A percentile compares a stretch with the other conserved stretches of the same genome.
phyloP scores from a whole-genome alignment of 1,140 invertebrate species.

The Anthonomus grandis region DNA sequence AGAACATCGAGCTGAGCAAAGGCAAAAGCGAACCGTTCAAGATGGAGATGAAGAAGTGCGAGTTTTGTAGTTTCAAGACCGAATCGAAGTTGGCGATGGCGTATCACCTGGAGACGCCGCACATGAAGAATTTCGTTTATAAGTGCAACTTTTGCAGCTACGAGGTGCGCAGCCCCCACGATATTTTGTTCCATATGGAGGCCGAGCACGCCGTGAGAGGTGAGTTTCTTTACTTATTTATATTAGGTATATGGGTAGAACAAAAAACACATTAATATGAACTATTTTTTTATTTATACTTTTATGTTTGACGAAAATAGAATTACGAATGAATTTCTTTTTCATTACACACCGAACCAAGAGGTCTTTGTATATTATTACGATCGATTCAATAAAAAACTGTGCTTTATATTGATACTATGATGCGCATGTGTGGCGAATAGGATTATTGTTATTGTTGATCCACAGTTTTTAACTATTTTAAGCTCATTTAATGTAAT shows the following conservation, averaged over 20 bases:
- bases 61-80: constrained; percentile 89
- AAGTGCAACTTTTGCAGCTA: constrained; percentile 85
- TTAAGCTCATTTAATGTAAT: too few species aligned
- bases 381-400: too few species aligned
- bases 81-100: constrained; percentile 84
- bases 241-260: background rate
- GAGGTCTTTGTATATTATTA: too few species aligned
- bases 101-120: constrained; percentile 88
- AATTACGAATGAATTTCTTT: too few species aligned
- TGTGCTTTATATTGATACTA: too few species aligned
- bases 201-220: constrained; percentile 75
- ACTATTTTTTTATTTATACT: too few species aligned
- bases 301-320: too few species aligned
- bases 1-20: constrained; percentile 83
- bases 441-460: too few species aligned
- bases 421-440: too few species aligned
- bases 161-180: constrained; percentile 78
- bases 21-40: constrained; percentile 84
- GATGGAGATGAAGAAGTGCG: constrained; percentile 72
- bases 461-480: too few species aligned
- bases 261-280: too few species aligned
- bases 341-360: too few species aligned
- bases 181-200: constrained; percentile 91
- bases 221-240: background rate
- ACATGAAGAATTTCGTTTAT: constrained; percentile 83